Base-by-base conservation (phyloP, 2,888 invertebrate genomes). In the Eudasyphora cyanicolor region DNA sequence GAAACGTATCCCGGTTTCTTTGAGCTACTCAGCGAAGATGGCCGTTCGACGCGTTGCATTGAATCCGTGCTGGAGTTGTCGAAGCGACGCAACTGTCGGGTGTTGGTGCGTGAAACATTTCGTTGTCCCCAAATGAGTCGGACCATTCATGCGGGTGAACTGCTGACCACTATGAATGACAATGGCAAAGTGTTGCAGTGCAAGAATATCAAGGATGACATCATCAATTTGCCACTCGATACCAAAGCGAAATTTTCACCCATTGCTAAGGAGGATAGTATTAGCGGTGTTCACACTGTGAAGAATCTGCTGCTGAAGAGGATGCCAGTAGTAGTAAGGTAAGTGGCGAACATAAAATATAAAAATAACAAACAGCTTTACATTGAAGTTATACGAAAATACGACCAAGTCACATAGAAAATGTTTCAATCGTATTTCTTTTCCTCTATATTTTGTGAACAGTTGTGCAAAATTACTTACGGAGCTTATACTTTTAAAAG, bases 1-100 rank as follows among this genome's bases (percentile, higher is more conserved):
- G 96, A 98, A 88, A 95, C 96, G 0, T 98, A 98, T 91, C 94
- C 96, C 86, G 98, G 98, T 8, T 98, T 96, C 92, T 98, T 98
- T 91, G 98, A 98, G 92, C 94, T 98, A 71, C 93, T 98, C 38
- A 98, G 98, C 90, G 98, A 98, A 92, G 98, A 98, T 92, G 98
- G 98, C 0, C 94, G 97, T 87, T 96, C 98, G 27, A 97, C 98
- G 8, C 94, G 97, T 85, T 97, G 98, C 88, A 96, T 98, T 89
- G 97, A 97, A 91, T 96, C 96, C 85, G 98, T 98, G 1, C 93
- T 94, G 84, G 98, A 98, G 92, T 92, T 98, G 86, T 95, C 97
- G 19, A 93, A 96, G 86, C 93, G 96, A 78, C 94, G 96, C 87
- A 92, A 92, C 76, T 86, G 91, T 78, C 91, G 92, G 14, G 92